Base-by-base conservation (phyloP, 1,140 invertebrate genomes). In the Thalassaphorura encarpata region DNA sequence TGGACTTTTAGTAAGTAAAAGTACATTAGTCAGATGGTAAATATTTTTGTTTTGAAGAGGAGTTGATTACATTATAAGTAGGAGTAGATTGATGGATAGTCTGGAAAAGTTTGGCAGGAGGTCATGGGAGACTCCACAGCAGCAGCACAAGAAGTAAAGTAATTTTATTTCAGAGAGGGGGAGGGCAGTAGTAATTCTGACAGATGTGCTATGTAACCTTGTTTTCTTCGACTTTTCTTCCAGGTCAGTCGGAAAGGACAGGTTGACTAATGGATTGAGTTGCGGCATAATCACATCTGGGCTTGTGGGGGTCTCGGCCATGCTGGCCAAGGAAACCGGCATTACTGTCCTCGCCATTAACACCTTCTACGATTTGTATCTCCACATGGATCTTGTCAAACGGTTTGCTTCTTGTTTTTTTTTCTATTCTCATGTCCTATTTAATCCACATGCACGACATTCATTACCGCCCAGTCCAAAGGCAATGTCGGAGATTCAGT, bases 251-350 rank as follows among this genome's bases (percentile, higher is more conserved):
- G 51, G 23, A 41, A 33, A 13, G 40, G 27, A 21, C 16, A 43
- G 51, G 51, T 43, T 33, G 26, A 41, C 21, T 26, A 54, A 54
- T 52, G 56, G 54, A 62, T 46, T 61, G 26, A 26, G 27, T 24
- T 57, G 49, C 49, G 28, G 41, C 15, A 23, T 63, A 11, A 53
- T 56, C 21, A 43, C 41, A n/a, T 57, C 54, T 62, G 77, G 82
- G 13, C 62, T 79, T 1, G 70, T 84, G 2, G 83, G 81, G 3
- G 80, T 81, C n/a, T 70, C 88, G 21, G 85, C 88, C 58, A 90
- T 91, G 83, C 74, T 94, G 58, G 86, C 87, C 54, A 95, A 94
- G 73, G 90, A 94, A 71, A 90, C 89, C 29, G 90, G 90, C 42
- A 79, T 95, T 41, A 91, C 87, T 8, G 81, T 91, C 52, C 76